Conservation (phyloP, 2,113 vertebrate species). For the Condylura cristata region DNA sequence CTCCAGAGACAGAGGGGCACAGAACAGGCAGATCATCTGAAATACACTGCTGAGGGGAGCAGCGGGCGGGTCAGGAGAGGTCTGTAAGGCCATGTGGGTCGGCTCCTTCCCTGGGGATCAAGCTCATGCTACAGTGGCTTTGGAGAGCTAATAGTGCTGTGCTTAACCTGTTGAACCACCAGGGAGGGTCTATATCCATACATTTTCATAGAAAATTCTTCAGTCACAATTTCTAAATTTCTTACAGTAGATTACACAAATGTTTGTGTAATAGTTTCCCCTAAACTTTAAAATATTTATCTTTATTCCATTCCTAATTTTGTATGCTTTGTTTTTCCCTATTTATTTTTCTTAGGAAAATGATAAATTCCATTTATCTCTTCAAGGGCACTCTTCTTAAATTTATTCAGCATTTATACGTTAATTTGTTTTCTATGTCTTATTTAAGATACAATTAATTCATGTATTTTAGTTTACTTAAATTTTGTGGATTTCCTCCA, state of each 20-base stretch:
- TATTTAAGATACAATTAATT: constrained; percentile 18
- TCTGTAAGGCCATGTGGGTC: no score
- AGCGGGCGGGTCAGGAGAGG: no score
- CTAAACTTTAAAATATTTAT: neutral
- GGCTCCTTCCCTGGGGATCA: no score
- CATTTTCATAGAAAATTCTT: neutral
- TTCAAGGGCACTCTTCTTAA: neutral
- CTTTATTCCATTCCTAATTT: neutral
- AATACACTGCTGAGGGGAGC: no score
- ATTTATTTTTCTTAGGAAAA: neutral
- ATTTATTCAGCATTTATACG: neutral
- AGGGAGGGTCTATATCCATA: neutral
- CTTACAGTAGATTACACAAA: neutral
- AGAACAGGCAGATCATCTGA: no score
- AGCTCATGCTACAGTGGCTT: no score
- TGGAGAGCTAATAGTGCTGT: no score
- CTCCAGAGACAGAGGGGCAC: no score
- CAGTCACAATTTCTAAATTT: neutral
- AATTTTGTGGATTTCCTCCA: neutral
- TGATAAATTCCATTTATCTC: neutral
- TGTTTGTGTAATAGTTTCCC: neutral
- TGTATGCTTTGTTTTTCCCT: neutral
- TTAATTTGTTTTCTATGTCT: neutral
- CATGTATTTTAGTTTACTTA: constrained; percentile 14
- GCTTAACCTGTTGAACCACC: no score